Evolutionary conservation across 2,888 invertebrate species (phyloP), one percentile per base, ranked within the genome.

Genomic region (Choristoneura rosaceana): DNA sequence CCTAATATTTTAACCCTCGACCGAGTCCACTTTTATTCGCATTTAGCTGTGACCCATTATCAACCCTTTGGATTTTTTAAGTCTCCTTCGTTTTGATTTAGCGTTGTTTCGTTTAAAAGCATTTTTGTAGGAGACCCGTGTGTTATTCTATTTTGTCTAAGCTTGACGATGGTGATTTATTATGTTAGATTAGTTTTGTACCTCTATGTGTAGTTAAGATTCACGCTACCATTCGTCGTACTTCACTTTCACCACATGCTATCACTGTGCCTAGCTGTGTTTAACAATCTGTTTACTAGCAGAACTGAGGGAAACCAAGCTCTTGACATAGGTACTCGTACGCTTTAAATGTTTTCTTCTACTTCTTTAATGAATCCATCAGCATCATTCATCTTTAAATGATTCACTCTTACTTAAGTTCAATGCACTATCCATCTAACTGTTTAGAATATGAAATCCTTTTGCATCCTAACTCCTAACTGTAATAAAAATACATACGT

Each of bases 1-100:
- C 93, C 84, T 87, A 89, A 89, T 85, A 83, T 82, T 80, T 86
- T 87, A 82, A 86, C 88, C 90, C 90, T 87, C 86, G 83, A 88
- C 82, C 83, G 81, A 90, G 89, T 91, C 91, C 90, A 90, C 87
- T 87, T 85, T 78, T 78, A 79, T 73, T 78, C 76, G 80, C 81
- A 83, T 86, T 87, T 89, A 87, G 87, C 86, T 86, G 81, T 78
- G 78, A 79, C 80, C 77, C 80, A 75, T 67, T 75, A 80, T 77
- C 76, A 75, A 80, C 78, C 76, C 76, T 77, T 80, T 78, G 77
- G 76, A 76, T 77, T 77, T 65, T 60, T 65, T 60, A 62, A 68
- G 76, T 79, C 69, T 71, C 77, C 64, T 63, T 76, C 76, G 75
- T 75, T 76, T 73, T 77, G 62, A 69, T 75, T 60, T 66, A 62